phyloP scores from a whole-genome alignment of 1,140 invertebrate genomes.

The Heliothis virescens region DNA sequence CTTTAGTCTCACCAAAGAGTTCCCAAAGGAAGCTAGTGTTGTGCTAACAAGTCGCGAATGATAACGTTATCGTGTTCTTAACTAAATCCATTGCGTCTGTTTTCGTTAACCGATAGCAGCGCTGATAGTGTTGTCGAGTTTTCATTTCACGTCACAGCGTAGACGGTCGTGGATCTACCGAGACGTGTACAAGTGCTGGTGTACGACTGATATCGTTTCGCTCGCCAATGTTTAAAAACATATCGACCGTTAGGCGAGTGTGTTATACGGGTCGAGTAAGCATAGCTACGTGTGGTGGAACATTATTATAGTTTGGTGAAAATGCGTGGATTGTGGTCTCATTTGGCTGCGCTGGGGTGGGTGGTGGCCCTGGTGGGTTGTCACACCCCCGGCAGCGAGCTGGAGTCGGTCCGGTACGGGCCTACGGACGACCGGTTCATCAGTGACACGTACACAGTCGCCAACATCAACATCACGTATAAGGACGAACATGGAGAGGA shows the following conservation, averaged over 20 bases:
- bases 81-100: slow-evolving; percentile 66
- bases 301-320: slow-evolving; percentile 64
- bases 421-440: slow-evolving; percentile 70
- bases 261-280: slow-evolving; percentile 24
- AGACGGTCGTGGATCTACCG: slow-evolving; percentile 51
- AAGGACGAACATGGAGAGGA: slow-evolving; percentile 75
- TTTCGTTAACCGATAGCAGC: slow-evolving; percentile 69
- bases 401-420: slow-evolving; percentile 73
- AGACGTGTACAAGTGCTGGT: slow-evolving; percentile 60
- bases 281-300: slow-evolving; percentile 57
- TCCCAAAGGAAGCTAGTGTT: slow-evolving; percentile 59
- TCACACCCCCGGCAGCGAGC: slow-evolving; percentile 72
- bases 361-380: slow-evolving; percentile 71
- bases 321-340: slow-evolving; percentile 77
- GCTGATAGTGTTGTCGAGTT: slow-evolving; percentile 59
- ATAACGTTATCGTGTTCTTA: slow-evolving; percentile 62
- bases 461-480: slow-evolving; percentile 80
- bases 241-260: slow-evolving; percentile 45
- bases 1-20: slow-evolving; percentile 44
- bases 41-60: slow-evolving; percentile 56
- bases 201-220: slow-evolving; percentile 55
- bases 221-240: slow-evolving; percentile 60
- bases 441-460: slow-evolving; percentile 74
- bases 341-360: slow-evolving; percentile 72
- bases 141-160: slow-evolving; percentile 59